phyloP scores from a whole-genome alignment of 2,113 vertebrate genomes.

The Hemiscyllium ocellatum region DNA sequence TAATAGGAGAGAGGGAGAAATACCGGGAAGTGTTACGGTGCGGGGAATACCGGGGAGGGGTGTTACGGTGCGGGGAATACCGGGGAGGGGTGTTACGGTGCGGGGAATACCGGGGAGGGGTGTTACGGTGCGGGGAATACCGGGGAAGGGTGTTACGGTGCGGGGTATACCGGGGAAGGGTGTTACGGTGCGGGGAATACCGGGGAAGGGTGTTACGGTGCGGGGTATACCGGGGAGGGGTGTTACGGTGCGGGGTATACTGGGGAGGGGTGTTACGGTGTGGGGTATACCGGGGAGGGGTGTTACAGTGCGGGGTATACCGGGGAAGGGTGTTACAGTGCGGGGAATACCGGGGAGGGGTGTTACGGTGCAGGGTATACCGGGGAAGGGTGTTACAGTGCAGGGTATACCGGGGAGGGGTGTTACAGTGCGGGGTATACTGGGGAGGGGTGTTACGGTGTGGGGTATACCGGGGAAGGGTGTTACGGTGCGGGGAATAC shows the following conservation, averaged over 20 bases:
- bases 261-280: not conserved
- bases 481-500: not conserved
- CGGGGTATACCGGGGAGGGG: not conserved
- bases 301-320: not conserved
- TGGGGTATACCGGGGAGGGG: not conserved
- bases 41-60: too few relatives aligned
- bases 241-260: not conserved
- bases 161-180: not conserved
- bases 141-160: not conserved
- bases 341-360: not conserved
- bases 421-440: not conserved
- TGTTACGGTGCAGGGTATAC: not conserved
- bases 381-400: not conserved
- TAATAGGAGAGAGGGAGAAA: not conserved
- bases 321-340: not conserved
- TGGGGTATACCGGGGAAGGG: not conserved
- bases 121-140: not conserved
- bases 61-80: fast-evolving
- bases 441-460: not conserved
- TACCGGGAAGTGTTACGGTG: not conserved
- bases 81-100: fast-evolving
- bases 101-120: not conserved
- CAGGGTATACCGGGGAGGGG: not conserved
- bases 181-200: not conserved
- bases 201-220: too few relatives aligned